Evolutionary conservation across 2,797 vertebrate species (phyloP).

Genomic region (Chrysocyon brachyurus): DNA sequence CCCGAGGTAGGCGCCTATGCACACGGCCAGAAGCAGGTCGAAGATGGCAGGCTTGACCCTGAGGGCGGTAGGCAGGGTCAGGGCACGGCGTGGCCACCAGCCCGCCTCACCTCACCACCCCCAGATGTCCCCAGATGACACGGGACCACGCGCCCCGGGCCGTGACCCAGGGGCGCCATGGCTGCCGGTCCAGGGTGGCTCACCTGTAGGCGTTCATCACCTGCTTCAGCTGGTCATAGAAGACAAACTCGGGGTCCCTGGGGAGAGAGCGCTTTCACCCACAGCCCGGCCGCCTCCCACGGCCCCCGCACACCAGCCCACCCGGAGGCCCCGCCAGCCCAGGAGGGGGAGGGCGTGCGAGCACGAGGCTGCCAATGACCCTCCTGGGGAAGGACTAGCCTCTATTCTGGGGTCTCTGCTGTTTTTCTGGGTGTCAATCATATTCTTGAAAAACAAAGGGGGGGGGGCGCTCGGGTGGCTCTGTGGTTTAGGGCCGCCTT

Average conservation of each 20-base stretch:
- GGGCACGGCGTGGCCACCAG: neutral
- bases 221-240: slow-evolving; percentile 99
- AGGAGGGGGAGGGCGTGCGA: neutral
- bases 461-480: no score
- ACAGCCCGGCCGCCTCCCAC: fast-evolving
- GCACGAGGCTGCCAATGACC: no score
- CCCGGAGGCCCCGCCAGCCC: neutral
- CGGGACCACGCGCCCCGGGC: neutral
- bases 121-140: no score
- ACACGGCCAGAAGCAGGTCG: slow-evolving; percentile 96
- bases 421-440: neutral
- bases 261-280: slow-evolving; percentile 3
- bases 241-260: slow-evolving; percentile 99
- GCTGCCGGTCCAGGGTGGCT: slow-evolving; percentile 17
- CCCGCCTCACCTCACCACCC: no score
- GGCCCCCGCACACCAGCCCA: neutral
- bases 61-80: neutral
- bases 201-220: slow-evolving; percentile 99
- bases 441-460: neutral
- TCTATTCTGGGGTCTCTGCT: neutral
- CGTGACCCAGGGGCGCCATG: fast-evolving
- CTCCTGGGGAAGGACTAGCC: neutral
- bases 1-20: slow-evolving; percentile 97
- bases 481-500: no score
- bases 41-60: slow-evolving; percentile 99